Evolutionary conservation across 2,888 invertebrate species (phyloP), one percentile per base, ranked within the genome.

Genomic region (Marronus borbonicus): DNA sequence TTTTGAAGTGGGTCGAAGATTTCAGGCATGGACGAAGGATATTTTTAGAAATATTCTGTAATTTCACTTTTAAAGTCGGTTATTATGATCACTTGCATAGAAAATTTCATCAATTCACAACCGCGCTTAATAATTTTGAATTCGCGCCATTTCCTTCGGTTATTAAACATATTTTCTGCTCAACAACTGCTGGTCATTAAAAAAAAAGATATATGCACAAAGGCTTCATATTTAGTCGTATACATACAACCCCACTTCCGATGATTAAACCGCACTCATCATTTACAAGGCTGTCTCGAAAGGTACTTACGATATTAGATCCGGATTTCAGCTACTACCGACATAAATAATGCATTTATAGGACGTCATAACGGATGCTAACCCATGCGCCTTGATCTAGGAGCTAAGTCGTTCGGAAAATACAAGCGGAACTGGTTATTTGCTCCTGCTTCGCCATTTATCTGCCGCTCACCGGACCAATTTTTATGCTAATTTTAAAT

Each of bases 401-500:
- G 10, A n/a, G 39, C 20, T n/a, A 17, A 64, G 2, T 10, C 65
- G 44, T 66, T 66, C 49, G 39, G 65, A 39, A 66, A 66, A 66
- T 49, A 49, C n/a, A 66, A 20, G 17, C 65, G 65, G 65, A 66
- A 49, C 7, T 20, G 20, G 17, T 44, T 66, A 66, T 66, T 66
- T 66, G 65, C 20, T 66, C 62, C 62, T 1, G 62, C 31, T 64
- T 14, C 36, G 12, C 12, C 28, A 31, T 28, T 64, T 64, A 64
- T 64, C 65, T 20, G 44, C 10, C 39, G 17, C 44, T 8, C 44
- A 44, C 44, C 20, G n/a, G 20, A 20, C n/a, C 36, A 66, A 36
- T 66, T 66, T 39, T 66, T 66, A 10, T 66, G 65, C 44, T 17
- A 58, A 58, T 58, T 58, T 58, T 58, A 44, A 66, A 66, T 66